phyloP scores from a whole-genome alignment of 2,888 invertebrate species.

The Drosophila paucipuncta region DNA sequence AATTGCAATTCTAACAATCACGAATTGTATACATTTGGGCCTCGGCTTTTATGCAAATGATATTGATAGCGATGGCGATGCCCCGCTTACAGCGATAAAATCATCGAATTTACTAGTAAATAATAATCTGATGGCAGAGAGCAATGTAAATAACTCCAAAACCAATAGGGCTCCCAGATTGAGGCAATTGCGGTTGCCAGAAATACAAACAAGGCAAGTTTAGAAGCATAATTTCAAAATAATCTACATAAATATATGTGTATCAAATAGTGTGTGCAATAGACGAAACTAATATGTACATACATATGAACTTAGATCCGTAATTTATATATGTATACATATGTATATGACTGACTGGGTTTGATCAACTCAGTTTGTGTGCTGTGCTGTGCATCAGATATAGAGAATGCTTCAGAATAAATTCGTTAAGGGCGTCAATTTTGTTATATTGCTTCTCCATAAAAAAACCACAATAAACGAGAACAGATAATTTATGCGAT shows the following conservation, averaged over 20 bases:
- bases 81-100: slow-evolving; percentile 16
- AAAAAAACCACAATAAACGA: neutral
- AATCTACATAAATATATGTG: neutral
- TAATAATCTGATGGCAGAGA: slow-evolving; percentile 29
- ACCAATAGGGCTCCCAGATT: slow-evolving; percentile 14
- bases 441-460: neutral
- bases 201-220: slow-evolving; percentile 54
- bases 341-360: neutral
- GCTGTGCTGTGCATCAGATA: neutral
- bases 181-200: slow-evolving; percentile 9
- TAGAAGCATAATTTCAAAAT: slow-evolving; percentile 9
- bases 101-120: slow-evolving; percentile 25
- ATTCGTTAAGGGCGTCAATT: neutral
- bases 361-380: neutral
- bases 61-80: slow-evolving; percentile 23
- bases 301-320: neutral
- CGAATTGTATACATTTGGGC: slow-evolving; percentile 33
- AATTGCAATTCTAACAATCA: slow-evolving; percentile 33
- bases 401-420: neutral
- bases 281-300: neutral
- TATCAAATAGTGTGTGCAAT: neutral
- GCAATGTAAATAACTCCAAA: slow-evolving; percentile 32
- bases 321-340: neutral
- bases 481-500: neutral
- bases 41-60: slow-evolving; percentile 32